Evolutionary conservation across 2,888 invertebrate species (phyloP), one percentile per base, ranked within the genome.

Genomic region (Cataglyphis rosenhaueri): DNA sequence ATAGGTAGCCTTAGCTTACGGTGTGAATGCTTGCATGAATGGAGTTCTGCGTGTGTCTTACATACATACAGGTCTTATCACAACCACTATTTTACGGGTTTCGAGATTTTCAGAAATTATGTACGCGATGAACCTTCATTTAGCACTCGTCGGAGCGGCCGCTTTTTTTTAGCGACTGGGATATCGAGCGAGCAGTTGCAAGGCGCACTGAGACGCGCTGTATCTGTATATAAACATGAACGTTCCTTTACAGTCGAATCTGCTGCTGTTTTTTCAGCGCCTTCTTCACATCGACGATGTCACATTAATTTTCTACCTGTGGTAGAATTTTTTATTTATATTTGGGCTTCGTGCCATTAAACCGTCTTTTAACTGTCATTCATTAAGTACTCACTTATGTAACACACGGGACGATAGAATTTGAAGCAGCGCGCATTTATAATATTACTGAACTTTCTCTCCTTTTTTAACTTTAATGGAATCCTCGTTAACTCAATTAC

Each of bases 11-110:
- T 90, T 88, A 88, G 89, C 89, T 87, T 86, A 88, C 85, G 87
- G 86, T 90, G 84, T 93, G 94, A 92, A 91, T 92, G 92, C 79
- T 82, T 90, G 93, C 78, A 85, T 91, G 92, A 92, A 88, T 93
- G 92, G 85, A 86, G 88, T 83, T 84, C 86, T 84, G 88, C 86
- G 89, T 86, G 86, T 84, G 85, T 90, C 85, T 76, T 70, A 76
- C 79, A 74, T 85, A 86, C 71, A 84, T 81, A 62, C 62, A 79
- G 65, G 73, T 79, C 12, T 75, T 70, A 68, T 78, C 59, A 68
- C 38, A 15, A 8, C 59, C n/a, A 18, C 29, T 21, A 35, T 35
- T 38, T 32, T 59, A 70, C 35, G 71, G 44, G 59, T 44, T 73
- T 35, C 71, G 57, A 71, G 25, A 0, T 76, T 68, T 32, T 76